Conservation (phyloP, 2,888 invertebrate genomes). For the Catocala sponsa region DNA sequence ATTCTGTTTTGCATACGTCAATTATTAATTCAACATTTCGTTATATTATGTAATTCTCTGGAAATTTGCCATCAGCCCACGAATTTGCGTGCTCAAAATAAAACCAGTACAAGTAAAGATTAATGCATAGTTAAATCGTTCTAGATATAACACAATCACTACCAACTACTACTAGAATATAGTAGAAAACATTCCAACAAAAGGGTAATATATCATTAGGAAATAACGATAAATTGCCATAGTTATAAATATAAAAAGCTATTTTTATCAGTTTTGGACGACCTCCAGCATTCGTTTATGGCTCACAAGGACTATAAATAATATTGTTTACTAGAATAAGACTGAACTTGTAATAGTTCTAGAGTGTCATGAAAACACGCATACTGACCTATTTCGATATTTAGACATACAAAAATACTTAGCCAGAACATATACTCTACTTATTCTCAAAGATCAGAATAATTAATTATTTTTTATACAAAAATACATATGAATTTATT, state of each 20-base stretch:
- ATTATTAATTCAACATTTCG: conserved; percentile 17
- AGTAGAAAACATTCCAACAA: neutral
- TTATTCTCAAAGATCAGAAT: too few relatives aligned
- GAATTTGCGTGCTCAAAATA: conserved; percentile 17
- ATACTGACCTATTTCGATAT: neutral
- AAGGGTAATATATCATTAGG: neutral
- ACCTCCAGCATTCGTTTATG: conserved; percentile 76
- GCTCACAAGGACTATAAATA: conserved; percentile 59
- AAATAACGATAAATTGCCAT: conserved; percentile 13
- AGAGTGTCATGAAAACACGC: conserved; percentile 8
- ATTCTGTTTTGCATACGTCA: neutral
- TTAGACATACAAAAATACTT: neutral
- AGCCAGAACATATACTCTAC: neutral
- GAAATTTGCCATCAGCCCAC: conserved; percentile 29
- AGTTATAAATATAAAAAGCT: conserved; percentile 48
- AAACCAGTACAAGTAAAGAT: conserved; percentile 1
- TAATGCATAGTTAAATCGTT: conserved; percentile 2
- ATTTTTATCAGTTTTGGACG: conserved; percentile 69
- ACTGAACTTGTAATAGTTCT: conserved; percentile 56
- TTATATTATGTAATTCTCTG: conserved; percentile 29
- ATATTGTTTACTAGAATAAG: conserved; percentile 51
- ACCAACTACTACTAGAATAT: neutral
- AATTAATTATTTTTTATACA: too few relatives aligned
- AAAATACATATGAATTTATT: too few relatives aligned
- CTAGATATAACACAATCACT: conserved; percentile 2